These are phyloP conservation scores for Portunus trituberculatus DNA, from an alignment of 1,140 invertebrate genomes.

Conservation along the genomic window DNA sequence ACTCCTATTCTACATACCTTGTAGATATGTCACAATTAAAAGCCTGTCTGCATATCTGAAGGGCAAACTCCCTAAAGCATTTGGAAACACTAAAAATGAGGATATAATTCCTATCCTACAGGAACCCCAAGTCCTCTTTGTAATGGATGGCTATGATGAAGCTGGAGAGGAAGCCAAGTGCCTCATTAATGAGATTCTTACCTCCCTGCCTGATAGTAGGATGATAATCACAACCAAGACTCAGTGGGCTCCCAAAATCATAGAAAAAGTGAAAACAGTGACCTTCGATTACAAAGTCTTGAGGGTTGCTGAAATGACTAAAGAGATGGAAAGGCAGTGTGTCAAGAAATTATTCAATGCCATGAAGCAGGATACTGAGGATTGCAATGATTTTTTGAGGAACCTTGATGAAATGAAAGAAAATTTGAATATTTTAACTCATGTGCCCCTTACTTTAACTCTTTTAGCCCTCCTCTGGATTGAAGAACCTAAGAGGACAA, in stretches of 20 bases:
- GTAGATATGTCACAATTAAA: slow-evolving; percentile 38
- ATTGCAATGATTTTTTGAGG: slow-evolving; percentile 28
- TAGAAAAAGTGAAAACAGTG: neutral
- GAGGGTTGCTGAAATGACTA: neutral
- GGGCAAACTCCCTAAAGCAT: neutral
- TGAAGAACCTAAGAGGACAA: neutral
- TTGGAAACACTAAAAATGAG: neutral
- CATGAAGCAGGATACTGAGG: neutral
- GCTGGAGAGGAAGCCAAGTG: slow-evolving; percentile 38
- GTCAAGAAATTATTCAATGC: slow-evolving; percentile 33
- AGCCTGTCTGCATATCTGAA: slow-evolving; percentile 35
- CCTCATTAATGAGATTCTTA: slow-evolving; percentile 31
- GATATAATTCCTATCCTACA: slow-evolving; percentile 53
- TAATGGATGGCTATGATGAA: slow-evolving; percentile 61
- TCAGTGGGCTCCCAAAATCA: slow-evolving; percentile 49
- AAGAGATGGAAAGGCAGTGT: neutral
- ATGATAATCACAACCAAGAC: slow-evolving; percentile 51
- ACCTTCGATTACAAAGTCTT: slow-evolving; percentile 24
- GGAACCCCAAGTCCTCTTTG: neutral
- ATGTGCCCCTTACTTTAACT: neutral
- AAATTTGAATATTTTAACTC: neutral
- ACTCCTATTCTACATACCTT: slow-evolving; percentile 49
- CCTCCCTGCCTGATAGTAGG: slow-evolving; percentile 35
- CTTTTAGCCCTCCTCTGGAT: slow-evolving; percentile 40
- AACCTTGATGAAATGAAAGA: slow-evolving; percentile 45